Evolutionary conservation across 2,797 vertebrate species (phyloP), one percentile per base, ranked within the genome.

Genomic region (Sandelia bainsii): DNA sequence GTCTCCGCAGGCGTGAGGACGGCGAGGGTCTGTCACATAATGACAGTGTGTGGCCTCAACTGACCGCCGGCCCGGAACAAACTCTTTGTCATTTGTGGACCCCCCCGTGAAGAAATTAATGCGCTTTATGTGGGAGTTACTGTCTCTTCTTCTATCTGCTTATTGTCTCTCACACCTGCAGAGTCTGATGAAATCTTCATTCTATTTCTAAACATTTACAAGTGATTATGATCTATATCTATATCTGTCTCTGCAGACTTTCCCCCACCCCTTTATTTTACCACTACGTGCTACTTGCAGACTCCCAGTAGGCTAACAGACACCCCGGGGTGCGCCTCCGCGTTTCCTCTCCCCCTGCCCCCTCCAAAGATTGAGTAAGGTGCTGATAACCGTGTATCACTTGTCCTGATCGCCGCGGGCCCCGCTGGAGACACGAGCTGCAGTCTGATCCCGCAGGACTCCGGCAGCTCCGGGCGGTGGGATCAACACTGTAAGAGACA

Each of bases 331-430:
- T 69, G 81, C 45, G 64, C 86, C 80, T 83, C 82, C 76, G 34
- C 39, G 53, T 85, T 88, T 91, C 87, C 87, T 89, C 72, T 42
- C 62, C 13, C 14, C 48, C 17, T 44, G 22, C 53, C 64, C 54
- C 54, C 20, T 71, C 71, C 61, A 46, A 17, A 83, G 84, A 82
- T 85, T 90, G 82, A 82, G 87, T 87, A 87, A 87, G 85, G 46
- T 72, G 63, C 74, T 69, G 70, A 93, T 93, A 83, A 86, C 76
- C 63, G 71, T 69, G 83, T 87, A 62, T 79, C 79, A 85, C 82
- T 85, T 80, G 87, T 90, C 82, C 83, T 84, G 88, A 89, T 88
- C 84, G 81, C 57, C 63, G 58, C 66, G 63, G 72, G 86, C 67
- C 70, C 54, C 40, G 42, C 25, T 34, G 63, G 60, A 73, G 81